Conservation (phyloP, 2,113 vertebrate species). For the Anolis carolinensis region DNA sequence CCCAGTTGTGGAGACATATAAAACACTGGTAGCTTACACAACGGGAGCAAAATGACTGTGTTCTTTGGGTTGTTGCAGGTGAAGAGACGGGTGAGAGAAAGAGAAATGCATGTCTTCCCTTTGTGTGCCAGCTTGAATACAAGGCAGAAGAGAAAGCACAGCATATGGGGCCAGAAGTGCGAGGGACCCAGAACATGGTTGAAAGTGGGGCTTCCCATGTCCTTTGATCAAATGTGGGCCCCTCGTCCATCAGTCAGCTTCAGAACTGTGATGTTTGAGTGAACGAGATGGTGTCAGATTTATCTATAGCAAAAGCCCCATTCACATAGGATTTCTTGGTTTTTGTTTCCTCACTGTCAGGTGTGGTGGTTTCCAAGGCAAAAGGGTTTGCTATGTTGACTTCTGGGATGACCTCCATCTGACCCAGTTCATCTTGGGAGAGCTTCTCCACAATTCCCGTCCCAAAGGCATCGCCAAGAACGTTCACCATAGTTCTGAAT, state of each 20-base stretch:
- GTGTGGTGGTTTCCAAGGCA: conserved; percentile 83
- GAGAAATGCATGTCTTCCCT: background rate
- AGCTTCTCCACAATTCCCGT: conserved; percentile 94
- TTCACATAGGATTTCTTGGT: conserved; percentile 95
- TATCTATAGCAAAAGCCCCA: conserved; percentile 93
- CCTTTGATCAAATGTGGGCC: conserved; percentile 13
- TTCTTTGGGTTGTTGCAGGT: background rate
- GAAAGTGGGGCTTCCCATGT: background rate
- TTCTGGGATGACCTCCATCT: conserved; percentile 87
- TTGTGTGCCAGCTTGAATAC: conserved; percentile 6
- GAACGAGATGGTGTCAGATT: conserved; percentile 93
- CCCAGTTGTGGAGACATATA: conserved; percentile 10
- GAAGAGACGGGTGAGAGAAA: background rate
- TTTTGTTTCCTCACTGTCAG: conserved; percentile 83
- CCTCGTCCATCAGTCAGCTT: conserved; percentile 41
- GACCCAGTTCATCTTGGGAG: conserved; percentile 90
- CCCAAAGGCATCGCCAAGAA: conserved; percentile 93
- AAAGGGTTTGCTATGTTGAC: conserved; percentile 93
- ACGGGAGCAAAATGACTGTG: background rate
- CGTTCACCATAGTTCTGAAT: conserved; percentile 97
- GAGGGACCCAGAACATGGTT: background rate
- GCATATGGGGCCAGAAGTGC: background rate
- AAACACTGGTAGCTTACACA: background rate
- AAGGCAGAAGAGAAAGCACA: conserved; percentile 15
- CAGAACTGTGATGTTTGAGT: conserved; percentile 98